Evolutionary conservation across 1,140 invertebrate genomes (phyloP), one percentile per base, ranked within the genome.

Genomic region (Drosophila ironensis): DNA sequence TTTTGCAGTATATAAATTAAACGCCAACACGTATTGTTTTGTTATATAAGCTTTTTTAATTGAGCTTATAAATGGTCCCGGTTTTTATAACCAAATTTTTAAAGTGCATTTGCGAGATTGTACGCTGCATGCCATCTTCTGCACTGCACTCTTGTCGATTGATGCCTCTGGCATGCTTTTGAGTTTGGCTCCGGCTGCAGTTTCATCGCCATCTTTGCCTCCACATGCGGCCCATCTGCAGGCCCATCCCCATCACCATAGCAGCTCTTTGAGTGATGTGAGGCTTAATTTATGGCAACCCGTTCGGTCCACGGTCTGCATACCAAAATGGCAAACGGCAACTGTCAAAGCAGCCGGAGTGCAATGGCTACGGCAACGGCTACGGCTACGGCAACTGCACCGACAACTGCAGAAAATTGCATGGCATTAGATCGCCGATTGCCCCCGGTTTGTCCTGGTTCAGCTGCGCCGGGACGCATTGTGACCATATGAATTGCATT

Each of bases 121-220:
- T 12, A 1, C 27, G 20, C 41, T 59, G 38, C 28, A 22, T 47
- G 14, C 45, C 59, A 37, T 44, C 41, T 50, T 24, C 68, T 44
- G 37, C 73, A 51, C 52, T 44, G 69, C 64, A 84, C 57, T 78
- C 54, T 76, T 63, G 66, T 25, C 78, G 78, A 84, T 84, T 82
- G 78, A 82, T 82, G 78, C 77, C 72, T 76, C 72, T 82, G 57
- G 77, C 78, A 57, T 84, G 77, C 56, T 63, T 68, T 76, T 68
- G 57, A 53, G 66, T 63, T 61, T 69, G 60, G 53, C 47, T 50
- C 47, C 33, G 45, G 50, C 61, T 19, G 28, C 56, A 48, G 30
- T 6, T 24, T 8, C 56, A n/a, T 35, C 11, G 7, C 4, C 44
- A 40, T 8, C 4, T 28, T 8, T 20, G 46, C 6, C 9, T n/a